These are phyloP conservation scores for Corythaixoides concolor DNA, from an alignment of 2,113 vertebrate species.

Conservation along the genomic window DNA sequence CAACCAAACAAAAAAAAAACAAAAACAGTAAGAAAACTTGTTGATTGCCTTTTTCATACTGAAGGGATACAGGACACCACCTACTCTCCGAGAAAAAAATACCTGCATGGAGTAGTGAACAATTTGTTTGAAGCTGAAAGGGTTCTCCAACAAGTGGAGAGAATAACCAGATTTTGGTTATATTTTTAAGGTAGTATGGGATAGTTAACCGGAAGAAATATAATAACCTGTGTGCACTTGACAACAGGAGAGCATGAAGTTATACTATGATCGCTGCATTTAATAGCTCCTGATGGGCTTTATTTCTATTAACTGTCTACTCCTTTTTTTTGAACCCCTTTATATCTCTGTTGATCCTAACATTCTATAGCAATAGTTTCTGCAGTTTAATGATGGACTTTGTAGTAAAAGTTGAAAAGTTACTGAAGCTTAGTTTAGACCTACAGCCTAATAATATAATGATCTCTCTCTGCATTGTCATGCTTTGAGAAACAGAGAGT, in stretches of 20 bases:
- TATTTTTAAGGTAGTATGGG: not conserved
- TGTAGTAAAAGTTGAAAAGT: not conserved
- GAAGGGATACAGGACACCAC: not conserved
- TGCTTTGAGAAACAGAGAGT: not conserved
- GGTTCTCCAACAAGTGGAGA: not conserved
- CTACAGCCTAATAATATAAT: not conserved
- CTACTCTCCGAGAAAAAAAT: not conserved
- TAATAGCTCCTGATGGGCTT: not conserved
- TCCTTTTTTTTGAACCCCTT: not conserved
- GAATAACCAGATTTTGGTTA: not conserved
- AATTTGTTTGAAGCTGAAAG: not conserved
- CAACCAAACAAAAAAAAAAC: too few relatives aligned
- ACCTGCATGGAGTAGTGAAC: not conserved
- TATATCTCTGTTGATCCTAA: not conserved
- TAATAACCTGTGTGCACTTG: not conserved
- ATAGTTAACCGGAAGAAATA: not conserved
- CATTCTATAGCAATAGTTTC: not conserved
- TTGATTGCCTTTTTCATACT: not conserved
- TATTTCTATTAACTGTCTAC: not conserved
- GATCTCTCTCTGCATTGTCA: not conserved
- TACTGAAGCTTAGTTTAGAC: not conserved
- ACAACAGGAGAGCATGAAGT: not conserved
- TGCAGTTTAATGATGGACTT: not conserved
- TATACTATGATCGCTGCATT: not conserved
- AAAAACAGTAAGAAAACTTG: not conserved